A percentile compares a stretch with the other conserved stretches of the same genome.
phyloP scores from a whole-genome alignment of 2,797 vertebrate genomes.

The Carduelis carduelis region DNA sequence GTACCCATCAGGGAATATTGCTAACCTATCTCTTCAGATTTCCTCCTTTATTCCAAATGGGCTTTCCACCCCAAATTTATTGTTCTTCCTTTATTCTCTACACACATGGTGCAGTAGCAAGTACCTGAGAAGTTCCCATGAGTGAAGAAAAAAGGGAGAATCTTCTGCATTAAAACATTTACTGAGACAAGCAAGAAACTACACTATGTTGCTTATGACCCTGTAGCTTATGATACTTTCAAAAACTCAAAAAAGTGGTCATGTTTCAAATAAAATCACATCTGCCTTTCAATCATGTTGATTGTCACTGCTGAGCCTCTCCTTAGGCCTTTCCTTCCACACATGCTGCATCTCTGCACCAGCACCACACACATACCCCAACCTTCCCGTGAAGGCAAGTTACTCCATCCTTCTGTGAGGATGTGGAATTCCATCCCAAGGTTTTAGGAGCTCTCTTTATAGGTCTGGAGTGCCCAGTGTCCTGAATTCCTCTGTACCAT shows the following conservation, averaged over 20 bases:
- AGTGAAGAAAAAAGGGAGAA: background rate
- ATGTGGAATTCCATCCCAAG: background rate
- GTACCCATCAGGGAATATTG: accelerated
- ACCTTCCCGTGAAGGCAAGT: background rate
- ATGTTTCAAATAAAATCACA: background rate
- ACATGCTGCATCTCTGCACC: accelerated
- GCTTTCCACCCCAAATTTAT: background rate
- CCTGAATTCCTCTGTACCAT: background rate
- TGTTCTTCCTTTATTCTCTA: background rate
- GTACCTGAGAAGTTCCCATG: background rate
- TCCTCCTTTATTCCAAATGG: background rate
- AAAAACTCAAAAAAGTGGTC: background rate
- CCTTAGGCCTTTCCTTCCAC: background rate
- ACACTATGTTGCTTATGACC: background rate
- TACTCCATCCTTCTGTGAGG: background rate
- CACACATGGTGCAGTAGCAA: background rate
- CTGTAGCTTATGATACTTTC: background rate
- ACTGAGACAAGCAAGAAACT: background rate
- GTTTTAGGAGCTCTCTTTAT: background rate
- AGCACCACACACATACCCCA: background rate
- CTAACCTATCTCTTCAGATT: background rate
- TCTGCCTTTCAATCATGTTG: background rate
- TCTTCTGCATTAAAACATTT: background rate
- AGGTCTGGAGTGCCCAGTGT: background rate
- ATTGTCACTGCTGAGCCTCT: background rate